Evolutionary conservation across 1,140 invertebrate species (phyloP), one percentile per base, ranked within the genome.

Genomic region (Diorhabda sublineata): DNA sequence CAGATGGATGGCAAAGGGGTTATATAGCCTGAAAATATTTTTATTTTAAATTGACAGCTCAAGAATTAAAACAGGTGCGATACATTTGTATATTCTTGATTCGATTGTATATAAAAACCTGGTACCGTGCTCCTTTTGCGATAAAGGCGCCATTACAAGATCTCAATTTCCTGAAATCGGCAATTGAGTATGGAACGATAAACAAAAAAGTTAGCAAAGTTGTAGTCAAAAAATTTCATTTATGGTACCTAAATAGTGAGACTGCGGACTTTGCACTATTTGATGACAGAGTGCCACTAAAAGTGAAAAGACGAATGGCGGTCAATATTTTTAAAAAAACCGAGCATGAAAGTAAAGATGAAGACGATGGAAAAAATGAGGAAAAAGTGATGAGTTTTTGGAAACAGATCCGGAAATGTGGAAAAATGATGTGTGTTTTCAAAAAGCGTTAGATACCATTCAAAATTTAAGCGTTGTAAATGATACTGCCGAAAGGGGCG

Each of bases 11-110:
- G 73, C 79, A 70, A 82, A 78, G 74, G 77, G 78, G 42, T 75
- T 82, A 61, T 82, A 82, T 69, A 67, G 58, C 11, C 73, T 82
- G n/a, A 82, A 82, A 75, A 74, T 82, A 42, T 82, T 69, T 57
- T 52, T 80, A 60, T 79, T 82, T 71, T 44, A 65, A 65, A 11
- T 45, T 62, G 43, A 43, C 41, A 43, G 4, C 43, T 43, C 43
- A 62, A 62, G 61, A 62, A 45, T 9, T 43, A 62, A 43, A 62
- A 5, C 11, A 11, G 41, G n/a, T 3, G n/a, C 41, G 9, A 42
- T 42, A 41, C 6, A 42, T 62, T 62, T 62, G 26, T 62, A 3
- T 62, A 43, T 62, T 62, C 42, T n/a, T 62, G 11, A 4, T 44
- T 62, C 4, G 43, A 62, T 11, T 62, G n/a, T 62, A 62, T 45